Evolutionary conservation across 2,888 invertebrate genomes (phyloP), one percentile per base, ranked within the genome.

Genomic region (Adineta ricciae): DNA sequence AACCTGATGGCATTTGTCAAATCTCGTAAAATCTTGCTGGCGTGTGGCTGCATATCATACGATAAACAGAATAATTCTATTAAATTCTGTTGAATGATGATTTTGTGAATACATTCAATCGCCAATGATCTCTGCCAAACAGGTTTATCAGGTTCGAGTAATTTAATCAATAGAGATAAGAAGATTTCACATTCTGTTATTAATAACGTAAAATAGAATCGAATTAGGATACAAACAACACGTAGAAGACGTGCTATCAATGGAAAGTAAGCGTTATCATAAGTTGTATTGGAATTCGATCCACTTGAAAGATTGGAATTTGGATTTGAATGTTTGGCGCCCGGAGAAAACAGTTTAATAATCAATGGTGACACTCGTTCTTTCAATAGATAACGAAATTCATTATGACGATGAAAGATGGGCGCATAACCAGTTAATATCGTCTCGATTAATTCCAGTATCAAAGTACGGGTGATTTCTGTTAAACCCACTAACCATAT

Each of bases 101-200:
- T 94, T 91, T 95, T 95, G 90, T 97, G 96, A 82, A 99, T 92
- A 4, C 98, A 97, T 92, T 99, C 99, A 32, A 99, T 90, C 0
- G 98, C 97, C 84, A 97, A 91, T 2, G 96, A 96, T 86, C 97
- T 92, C 90, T 98, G 97, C 98, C 99, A 99, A 87, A 94, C 89
- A 3, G 96, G 96, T 91, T 97, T 96, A 89, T 98, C 98, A 0
- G 95, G 95, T 90, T 98, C 98, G 90, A 98, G 92, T 91, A 99
- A 98, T 91, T 98, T 97, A 56, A 98, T 95, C 84, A 99, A 94
- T 84, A 98, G 92, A 0, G 97, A 97, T 78, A 99, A 92, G 91
- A 99, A 98, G 89, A 99, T 98, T 92, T 99, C 99, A 91, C 97
- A 97, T 91, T 99, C 97, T 0, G 98, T 98, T 50, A 95, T 94